Evolutionary conservation across 2,113 vertebrate genomes (phyloP), one percentile per base, ranked within the genome.

Genomic region (Diadophis punctatus): DNA sequence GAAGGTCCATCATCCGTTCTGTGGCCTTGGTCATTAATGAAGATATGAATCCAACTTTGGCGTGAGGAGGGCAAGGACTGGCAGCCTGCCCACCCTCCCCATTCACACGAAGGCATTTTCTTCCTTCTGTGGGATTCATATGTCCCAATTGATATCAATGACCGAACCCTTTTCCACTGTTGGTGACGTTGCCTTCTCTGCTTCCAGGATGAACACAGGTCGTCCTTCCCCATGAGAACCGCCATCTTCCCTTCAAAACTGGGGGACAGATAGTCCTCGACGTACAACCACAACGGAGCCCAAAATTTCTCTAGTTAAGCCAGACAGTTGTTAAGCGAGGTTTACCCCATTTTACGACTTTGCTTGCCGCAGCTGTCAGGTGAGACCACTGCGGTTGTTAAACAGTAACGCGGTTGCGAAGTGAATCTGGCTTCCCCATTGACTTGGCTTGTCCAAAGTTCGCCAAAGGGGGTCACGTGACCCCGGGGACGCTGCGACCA

Each of bases 11-110:
- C 90, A 87, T 34, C 86, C 86, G 53, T 88, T 88, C 30, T 58
- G 52, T 10, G 43, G 90, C 93, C 84, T 80, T 58, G 52, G 86
- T 87, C 90, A 89, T 89, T 88, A 93, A 93, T 43, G 90, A 49
- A 58, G 90, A 23, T 91, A 93, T 91, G 86, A 91, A 93, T 88
- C 43, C 90, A 84, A 3, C 23, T n/a, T 68, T 34, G 0, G 87
- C 9, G 12, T 4, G 46, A 87, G 53, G 49, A 53, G 51, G n/a
- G 43, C 30, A 23, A 51, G 52, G 30, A 51, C n/a, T 27, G 52
- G 11, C 27, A 58, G 60, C 23, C 23, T 25, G 23, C 30, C 60
- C 4, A 0, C 60, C 60, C 30, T 30, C 34, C n/a, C 86, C 58
- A 49, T 84, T 51, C 86, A 23, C 34, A 86, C 9, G 25, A 5